Percentiles rank a stretch among this genome's conserved stretches.
phyloP scores from a whole-genome alignment of 2,888 invertebrate species.

The Leptopterna dolabrata region DNA sequence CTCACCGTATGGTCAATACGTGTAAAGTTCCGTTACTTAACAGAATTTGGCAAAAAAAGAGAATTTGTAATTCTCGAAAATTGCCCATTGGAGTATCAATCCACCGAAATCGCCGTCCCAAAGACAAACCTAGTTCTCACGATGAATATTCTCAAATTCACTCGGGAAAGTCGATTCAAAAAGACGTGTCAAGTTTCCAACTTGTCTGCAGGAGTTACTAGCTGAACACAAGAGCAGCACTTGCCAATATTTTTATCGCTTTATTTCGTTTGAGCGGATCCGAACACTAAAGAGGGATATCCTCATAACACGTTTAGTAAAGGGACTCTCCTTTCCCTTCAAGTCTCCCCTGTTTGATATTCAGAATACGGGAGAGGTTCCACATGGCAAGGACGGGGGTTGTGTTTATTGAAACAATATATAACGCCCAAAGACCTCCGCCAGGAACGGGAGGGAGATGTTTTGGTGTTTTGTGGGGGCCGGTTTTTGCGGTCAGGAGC shows the following conservation, averaged over 20 bases:
- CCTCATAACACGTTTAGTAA: slow-evolving; percentile 33
- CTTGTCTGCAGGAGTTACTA: no score
- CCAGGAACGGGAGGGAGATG: neutral
- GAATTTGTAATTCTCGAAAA: no score
- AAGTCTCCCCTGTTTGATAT: slow-evolving; percentile 32
- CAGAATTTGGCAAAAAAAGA: no score
- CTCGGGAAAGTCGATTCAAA: no score
- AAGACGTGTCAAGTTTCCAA: no score
- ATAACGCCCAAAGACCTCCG: neutral
- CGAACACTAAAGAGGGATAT: slow-evolving; percentile 10
- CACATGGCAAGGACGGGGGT: slow-evolving; percentile 10
- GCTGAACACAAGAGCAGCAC: neutral
- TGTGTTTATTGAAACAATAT: slow-evolving; percentile 31
- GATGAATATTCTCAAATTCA: no score
- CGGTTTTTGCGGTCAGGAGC: slow-evolving; percentile 33
- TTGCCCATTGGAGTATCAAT: no score
- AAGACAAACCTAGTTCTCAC: no score
- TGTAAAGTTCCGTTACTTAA: no score
- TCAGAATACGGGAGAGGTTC: slow-evolving; percentile 37
- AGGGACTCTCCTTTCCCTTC: neutral
- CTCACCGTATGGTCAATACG: no score
- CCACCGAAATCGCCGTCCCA: no score
- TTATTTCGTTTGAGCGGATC: slow-evolving; percentile 6
- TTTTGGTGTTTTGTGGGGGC: slow-evolving; percentile 10
- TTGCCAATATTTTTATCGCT: slow-evolving; percentile 25